Percentiles rank a stretch among this genome's conserved stretches.
phyloP scores from a whole-genome alignment of 2,113 vertebrate genomes.

The Scolopax mira region DNA sequence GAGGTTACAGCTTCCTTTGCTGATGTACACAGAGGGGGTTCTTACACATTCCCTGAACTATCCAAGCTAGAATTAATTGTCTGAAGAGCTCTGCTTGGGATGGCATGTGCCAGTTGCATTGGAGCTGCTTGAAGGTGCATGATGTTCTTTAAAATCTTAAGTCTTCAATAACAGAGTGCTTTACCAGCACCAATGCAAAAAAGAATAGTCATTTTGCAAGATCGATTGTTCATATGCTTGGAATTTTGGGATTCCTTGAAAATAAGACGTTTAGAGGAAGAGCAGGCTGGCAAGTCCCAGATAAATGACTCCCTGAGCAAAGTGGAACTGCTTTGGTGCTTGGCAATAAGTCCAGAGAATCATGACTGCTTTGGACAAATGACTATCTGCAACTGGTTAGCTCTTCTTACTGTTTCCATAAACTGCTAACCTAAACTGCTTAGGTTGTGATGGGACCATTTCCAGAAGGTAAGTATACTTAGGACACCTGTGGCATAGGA shows the following conservation, averaged over 20 bases:
- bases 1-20: background rate
- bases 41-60: too few species aligned
- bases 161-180: background rate
- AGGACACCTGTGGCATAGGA: background rate
- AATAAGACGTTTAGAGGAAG: background rate
- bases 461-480: background rate
- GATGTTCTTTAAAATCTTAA: background rate
- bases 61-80: too few species aligned
- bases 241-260: background rate
- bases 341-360: background rate
- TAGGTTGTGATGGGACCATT: background rate
- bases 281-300: background rate
- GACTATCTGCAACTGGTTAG: background rate
- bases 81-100: background rate
- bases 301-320: background rate
- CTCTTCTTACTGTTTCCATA: background rate
- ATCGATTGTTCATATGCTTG: background rate
- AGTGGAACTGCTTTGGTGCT: background rate
- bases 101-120: too few species aligned
- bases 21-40: background rate
- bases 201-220: background rate
- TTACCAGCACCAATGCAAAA: background rate
- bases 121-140: background rate
- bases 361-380: background rate
- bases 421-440: background rate